Evolutionary conservation across 2,888 invertebrate genomes (phyloP), one percentile per base, ranked within the genome.

Genomic region (Charanyca ferruginea): DNA sequence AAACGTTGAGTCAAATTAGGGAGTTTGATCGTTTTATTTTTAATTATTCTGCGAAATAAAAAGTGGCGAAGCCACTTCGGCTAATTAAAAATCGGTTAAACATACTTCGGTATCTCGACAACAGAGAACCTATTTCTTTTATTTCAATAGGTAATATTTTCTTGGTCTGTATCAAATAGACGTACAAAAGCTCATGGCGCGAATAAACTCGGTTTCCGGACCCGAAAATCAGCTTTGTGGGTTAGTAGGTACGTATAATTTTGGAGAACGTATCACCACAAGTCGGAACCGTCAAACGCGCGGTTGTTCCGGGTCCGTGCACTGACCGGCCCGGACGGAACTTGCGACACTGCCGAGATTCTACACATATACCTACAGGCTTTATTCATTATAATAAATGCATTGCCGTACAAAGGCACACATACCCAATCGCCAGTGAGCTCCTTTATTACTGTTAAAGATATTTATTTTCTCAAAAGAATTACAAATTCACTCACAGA

Each of bases 141-240:
- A 25, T 25, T 66, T 49, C 4, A n/a, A n/a, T n/a, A n/a, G n/a
- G n/a, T n/a, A n/a, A n/a, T n/a, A n/a, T n/a, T n/a, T n/a, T n/a
- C n/a, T n/a, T n/a, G n/a, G n/a, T n/a, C n/a, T n/a, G n/a, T n/a
- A n/a, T n/a, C 38, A 44, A 65, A 48, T 35, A 18, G 16, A 23
- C 18, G 16, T 11, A 23, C 8, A 32, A 9, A 35, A 74, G 41
- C 45, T 60, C 11, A 51, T 28, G 51, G 18, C 25, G 22, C 45
- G 41, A 51, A 47, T 55, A 55, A 68, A 23, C 25, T 68, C 28
- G 44, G 71, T 55, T 68, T 75, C 69, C 69, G 60, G 18, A 54
- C 49, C 59, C 48, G 18, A 48, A 73, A 51, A 28, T 25, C n/a
- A 42, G 22, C 8, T 52, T 41, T 57, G 57, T 25, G 58, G 55